phyloP scores from a whole-genome alignment of 2,888 invertebrate species.

The Argyra leucocephala region DNA sequence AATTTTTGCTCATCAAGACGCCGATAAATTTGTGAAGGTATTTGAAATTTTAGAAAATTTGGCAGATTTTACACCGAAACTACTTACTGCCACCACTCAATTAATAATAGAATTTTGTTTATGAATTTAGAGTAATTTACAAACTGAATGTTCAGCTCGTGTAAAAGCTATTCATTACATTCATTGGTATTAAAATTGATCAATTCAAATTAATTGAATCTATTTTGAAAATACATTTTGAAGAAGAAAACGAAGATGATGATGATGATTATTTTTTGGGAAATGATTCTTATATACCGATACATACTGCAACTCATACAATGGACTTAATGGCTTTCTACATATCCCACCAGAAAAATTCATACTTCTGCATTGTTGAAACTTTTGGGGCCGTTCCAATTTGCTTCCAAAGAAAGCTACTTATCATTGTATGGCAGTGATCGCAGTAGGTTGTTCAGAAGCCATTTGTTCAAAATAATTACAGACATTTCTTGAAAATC shows the following conservation, averaged over 20 bases:
- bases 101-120: constrained; percentile 57
- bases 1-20: constrained; percentile 47
- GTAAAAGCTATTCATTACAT: constrained; percentile 60
- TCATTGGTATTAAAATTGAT: constrained; percentile 55
- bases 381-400: constrained; percentile 53
- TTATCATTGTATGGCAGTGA: constrained; percentile 61
- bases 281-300: constrained; percentile 55
- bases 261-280: constrained; percentile 57
- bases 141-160: constrained; percentile 52
- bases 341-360: constrained; percentile 68
- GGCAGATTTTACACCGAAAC: constrained; percentile 37
- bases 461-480: constrained; percentile 62
- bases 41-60: constrained; percentile 41
- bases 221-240: constrained; percentile 57
- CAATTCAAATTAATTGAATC: constrained; percentile 63
- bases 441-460: constrained; percentile 71
- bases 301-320: constrained; percentile 62
- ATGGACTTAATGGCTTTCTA: constrained; percentile 62
- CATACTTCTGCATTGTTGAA: constrained; percentile 58
- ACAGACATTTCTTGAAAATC: constrained; percentile 56
- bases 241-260: constrained; percentile 53
- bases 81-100: constrained; percentile 51
- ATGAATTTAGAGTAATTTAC: constrained; percentile 49
- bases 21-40: constrained; percentile 44
- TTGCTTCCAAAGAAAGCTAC: constrained; percentile 59